phyloP scores from a whole-genome alignment of 2,888 invertebrate species.

The Oxycera nigricornis region DNA sequence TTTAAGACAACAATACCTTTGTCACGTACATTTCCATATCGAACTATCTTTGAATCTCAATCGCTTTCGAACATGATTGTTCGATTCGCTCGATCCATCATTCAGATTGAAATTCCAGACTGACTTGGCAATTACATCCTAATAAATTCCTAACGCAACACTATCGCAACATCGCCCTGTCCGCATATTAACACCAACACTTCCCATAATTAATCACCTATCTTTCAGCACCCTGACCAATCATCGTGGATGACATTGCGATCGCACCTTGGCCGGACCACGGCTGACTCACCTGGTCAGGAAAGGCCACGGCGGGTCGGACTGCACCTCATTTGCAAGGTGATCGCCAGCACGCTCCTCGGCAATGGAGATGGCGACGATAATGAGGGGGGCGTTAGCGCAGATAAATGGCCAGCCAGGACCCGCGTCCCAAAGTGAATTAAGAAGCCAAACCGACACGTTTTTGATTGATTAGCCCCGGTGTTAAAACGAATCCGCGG shows the following conservation, averaged over 20 bases:
- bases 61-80: too few species aligned
- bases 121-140: too few species aligned
- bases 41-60: too few species aligned
- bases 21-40: too few species aligned
- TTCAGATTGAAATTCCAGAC: too few species aligned
- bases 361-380: too few species aligned
- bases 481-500: constrained; percentile 32
- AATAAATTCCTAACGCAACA: too few species aligned
- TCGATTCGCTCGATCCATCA: too few species aligned
- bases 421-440: constrained; percentile 1
- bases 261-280: neutral
- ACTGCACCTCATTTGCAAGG: constrained; percentile 25
- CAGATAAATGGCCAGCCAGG: constrained; percentile 7
- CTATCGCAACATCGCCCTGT: constrained; percentile 16
- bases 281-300: neutral
- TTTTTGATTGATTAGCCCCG: constrained; percentile 34
- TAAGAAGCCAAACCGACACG: constrained; percentile 28
- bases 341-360: constrained; percentile 34
- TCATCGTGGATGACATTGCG: constrained; percentile 24
- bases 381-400: constrained; percentile 10
- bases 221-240: constrained; percentile 30
- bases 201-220: constrained; percentile 28
- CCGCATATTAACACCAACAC: constrained; percentile 1
- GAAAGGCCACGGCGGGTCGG: neutral
- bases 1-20: too few species aligned